These are phyloP conservation scores for Lycocorax pyrrhopterus DNA, from an alignment of 2,113 vertebrate species.

Conservation along the genomic window DNA sequence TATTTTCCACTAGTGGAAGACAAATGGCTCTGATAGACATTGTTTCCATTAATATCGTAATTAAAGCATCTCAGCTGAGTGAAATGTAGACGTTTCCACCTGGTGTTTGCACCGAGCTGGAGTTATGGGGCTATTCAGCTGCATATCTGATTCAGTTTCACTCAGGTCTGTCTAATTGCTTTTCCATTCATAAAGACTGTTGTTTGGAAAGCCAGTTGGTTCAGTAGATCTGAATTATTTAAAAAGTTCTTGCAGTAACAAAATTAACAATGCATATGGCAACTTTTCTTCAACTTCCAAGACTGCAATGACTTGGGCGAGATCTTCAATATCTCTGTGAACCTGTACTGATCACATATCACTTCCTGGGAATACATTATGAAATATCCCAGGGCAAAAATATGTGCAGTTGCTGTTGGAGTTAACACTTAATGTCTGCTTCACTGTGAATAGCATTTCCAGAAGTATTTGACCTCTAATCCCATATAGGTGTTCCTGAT, in stretches of 20 bases:
- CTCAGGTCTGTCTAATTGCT: slow-evolving; percentile 72
- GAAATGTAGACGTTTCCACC: slow-evolving; percentile 55
- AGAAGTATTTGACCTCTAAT: background rate
- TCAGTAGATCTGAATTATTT: slow-evolving; percentile 81
- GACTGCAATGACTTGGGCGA: background rate
- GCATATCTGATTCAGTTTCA: slow-evolving; percentile 78
- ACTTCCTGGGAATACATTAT: background rate
- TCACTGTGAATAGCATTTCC: background rate
- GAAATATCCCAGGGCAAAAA: background rate
- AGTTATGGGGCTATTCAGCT: slow-evolving; percentile 59
- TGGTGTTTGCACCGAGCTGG: slow-evolving; percentile 66
- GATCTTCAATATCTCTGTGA: background rate
- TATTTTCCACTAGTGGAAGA: slow-evolving; percentile 39
- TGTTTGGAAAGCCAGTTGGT: slow-evolving; percentile 72
- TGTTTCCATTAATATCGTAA: slow-evolving; percentile 34
- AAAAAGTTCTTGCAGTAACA: slow-evolving; percentile 57
- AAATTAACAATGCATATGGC: slow-evolving; percentile 59
- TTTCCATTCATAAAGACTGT: slow-evolving; percentile 79
- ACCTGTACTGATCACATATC: background rate
- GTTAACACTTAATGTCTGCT: background rate
- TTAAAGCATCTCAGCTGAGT: slow-evolving; percentile 14
- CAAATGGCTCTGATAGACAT: background rate
- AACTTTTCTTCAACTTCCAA: background rate
- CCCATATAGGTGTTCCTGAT: background rate
- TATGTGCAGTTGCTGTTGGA: background rate